A percentile compares a stretch with the other conserved stretches of the same genome.
phyloP scores from a whole-genome alignment of 1,140 invertebrate species.

The Ceratosolen solmsi region DNA sequence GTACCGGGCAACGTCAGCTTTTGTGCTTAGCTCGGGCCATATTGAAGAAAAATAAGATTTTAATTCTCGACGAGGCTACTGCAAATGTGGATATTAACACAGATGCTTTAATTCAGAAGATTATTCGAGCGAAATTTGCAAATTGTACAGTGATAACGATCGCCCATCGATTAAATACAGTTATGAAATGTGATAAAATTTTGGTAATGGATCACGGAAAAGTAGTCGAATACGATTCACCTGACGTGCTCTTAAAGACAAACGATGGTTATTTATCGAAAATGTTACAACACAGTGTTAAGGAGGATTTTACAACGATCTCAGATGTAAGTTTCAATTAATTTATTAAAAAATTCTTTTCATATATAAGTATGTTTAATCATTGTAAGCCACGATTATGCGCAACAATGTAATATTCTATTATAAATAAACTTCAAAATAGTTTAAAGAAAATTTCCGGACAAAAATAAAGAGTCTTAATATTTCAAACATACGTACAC shows the following conservation, averaged over 20 bases:
- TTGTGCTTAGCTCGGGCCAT: slow-evolving; percentile 86
- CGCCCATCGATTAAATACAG: slow-evolving; percentile 79
- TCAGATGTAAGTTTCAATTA: not conserved
- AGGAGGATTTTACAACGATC: not conserved
- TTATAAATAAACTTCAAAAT: no score
- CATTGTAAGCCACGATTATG: no score
- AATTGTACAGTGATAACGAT: slow-evolving; percentile 79
- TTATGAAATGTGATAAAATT: slow-evolving; percentile 77
- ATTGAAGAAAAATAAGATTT: slow-evolving; percentile 81
- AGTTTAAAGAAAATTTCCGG: no score
- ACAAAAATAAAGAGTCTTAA: no score
- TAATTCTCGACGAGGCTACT: slow-evolving; percentile 80
- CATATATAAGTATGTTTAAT: no score
- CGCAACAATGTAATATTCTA: not conserved
- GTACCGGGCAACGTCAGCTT: slow-evolving; percentile 86
- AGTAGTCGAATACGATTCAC: slow-evolving; percentile 25
- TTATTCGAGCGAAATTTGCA: slow-evolving; percentile 72
- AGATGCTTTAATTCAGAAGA: slow-evolving; percentile 74
- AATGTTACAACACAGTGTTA: not conserved
- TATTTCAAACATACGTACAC: no score
- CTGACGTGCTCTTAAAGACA: not conserved
- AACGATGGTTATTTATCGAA: slow-evolving; percentile 35
- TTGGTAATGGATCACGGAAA: slow-evolving; percentile 73
- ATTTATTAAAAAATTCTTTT: no score
- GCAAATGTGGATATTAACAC: slow-evolving; percentile 79